A percentile compares a stretch with the other conserved stretches of the same genome.
Conservation (phyloP, 2,888 invertebrate genomes). For the Agrypnus murinus region DNA sequence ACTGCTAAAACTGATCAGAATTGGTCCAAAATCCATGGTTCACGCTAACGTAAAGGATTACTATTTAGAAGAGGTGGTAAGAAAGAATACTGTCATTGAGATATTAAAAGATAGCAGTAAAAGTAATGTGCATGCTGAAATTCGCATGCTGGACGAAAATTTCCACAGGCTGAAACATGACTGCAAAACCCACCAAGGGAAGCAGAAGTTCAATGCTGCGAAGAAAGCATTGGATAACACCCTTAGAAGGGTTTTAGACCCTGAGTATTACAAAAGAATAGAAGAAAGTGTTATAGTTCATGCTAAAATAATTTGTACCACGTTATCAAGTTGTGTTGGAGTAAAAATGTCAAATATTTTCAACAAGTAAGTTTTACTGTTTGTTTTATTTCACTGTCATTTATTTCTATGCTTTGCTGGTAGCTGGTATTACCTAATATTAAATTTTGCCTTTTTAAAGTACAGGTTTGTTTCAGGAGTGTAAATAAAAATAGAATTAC, state of each 20-base stretch:
- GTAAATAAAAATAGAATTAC: conserved; percentile 66
- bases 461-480: too few species aligned
- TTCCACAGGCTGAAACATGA: too few species aligned
- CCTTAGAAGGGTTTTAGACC: too few species aligned
- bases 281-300: conserved; percentile 66
- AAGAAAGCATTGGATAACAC: too few species aligned
- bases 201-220: too few species aligned
- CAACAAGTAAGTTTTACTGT: conserved; percentile 56
- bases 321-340: conserved; percentile 76
- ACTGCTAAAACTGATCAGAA: conserved; percentile 70
- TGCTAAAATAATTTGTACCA: conserved; percentile 84
- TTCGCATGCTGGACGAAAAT: conserved; percentile 5
- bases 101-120: conserved; percentile 29
- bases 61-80: conserved; percentile 31
- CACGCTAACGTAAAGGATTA: conserved; percentile 68
- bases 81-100: conserved; percentile 29
- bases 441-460: too few species aligned
- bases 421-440: too few species aligned
- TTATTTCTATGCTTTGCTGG: too few species aligned
- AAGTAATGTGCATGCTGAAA: background rate
- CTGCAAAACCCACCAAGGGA: too few species aligned
- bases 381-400: too few species aligned
- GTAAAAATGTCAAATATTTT: conserved; percentile 57
- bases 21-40: conserved; percentile 72
- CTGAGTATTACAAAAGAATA: too few species aligned